Percentiles rank a stretch among this genome's conserved stretches.
phyloP scores from a whole-genome alignment of 2,888 invertebrate species.

The Hydraecia micacea region DNA sequence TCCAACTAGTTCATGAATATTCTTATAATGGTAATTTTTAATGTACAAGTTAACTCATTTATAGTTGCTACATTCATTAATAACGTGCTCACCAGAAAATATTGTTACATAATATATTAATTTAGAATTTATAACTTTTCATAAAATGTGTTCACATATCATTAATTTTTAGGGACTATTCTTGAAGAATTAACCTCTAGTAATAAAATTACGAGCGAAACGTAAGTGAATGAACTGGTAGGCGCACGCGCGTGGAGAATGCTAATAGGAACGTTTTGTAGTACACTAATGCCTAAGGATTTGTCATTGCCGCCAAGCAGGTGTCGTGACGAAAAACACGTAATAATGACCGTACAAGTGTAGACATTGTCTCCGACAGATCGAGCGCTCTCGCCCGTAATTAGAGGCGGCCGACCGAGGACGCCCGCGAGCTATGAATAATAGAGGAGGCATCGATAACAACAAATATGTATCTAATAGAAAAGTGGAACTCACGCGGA shows the following conservation, averaged over 20 bases:
- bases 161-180: slow-evolving; percentile 27
- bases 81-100: slow-evolving; percentile 25
- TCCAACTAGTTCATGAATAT: slow-evolving; percentile 53
- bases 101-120: slow-evolving; percentile 13
- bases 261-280: slow-evolving; percentile 73
- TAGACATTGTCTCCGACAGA: slow-evolving; percentile 80
- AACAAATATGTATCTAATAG: background rate
- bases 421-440: slow-evolving; percentile 66
- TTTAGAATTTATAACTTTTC: slow-evolving; percentile 17
- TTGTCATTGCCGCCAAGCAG: slow-evolving; percentile 81
- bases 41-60: slow-evolving; percentile 48
- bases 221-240: slow-evolving; percentile 52
- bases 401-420: slow-evolving; percentile 77
- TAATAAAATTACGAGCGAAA: slow-evolving; percentile 49
- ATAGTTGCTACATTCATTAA: slow-evolving; percentile 47
- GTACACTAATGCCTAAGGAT: slow-evolving; percentile 75
- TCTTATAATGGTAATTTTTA: slow-evolving; percentile 35
- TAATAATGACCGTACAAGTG: slow-evolving; percentile 80
- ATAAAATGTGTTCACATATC: slow-evolving; percentile 37
- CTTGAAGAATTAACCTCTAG: slow-evolving; percentile 31
- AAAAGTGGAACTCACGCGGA: background rate
- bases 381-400: slow-evolving; percentile 78
- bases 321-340: slow-evolving; percentile 81
- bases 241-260: slow-evolving; percentile 67
- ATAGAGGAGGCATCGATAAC: slow-evolving; percentile 48